Percentiles rank a stretch among this genome's conserved stretches.
These are phyloP conservation scores for Trogon surrucura DNA, from an alignment of 2,113 vertebrate species.

Conservation along the genomic window DNA sequence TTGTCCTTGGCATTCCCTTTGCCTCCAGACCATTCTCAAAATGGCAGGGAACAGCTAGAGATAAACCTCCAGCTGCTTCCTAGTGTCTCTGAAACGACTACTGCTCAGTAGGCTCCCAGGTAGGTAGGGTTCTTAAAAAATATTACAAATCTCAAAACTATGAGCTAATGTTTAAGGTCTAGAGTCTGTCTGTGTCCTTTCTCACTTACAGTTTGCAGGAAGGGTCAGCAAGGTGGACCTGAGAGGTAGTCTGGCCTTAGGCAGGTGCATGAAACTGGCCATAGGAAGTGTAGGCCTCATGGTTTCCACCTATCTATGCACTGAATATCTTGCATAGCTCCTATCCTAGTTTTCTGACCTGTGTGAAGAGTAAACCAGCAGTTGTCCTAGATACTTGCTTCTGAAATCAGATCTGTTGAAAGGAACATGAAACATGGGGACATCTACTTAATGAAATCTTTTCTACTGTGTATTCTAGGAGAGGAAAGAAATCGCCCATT, in stretches of 20 bases:
- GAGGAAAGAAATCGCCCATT: neutral
- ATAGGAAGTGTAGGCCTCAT: neutral
- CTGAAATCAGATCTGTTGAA: neutral
- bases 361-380: neutral
- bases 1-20: neutral
- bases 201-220: neutral
- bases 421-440: neutral
- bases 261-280: neutral
- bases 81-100: neutral
- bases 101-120: neutral
- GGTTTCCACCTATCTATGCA: neutral
- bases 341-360: neutral
- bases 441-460: neutral
- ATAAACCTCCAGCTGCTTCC: neutral
- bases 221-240: neutral
- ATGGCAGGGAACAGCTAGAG: neutral
- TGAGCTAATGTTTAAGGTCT: neutral
- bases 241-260: neutral
- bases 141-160: accelerated
- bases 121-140: neutral
- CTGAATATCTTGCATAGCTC: neutral
- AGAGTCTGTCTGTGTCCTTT: neutral
- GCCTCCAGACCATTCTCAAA: neutral
- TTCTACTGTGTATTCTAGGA: neutral
- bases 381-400: neutral